A percentile compares a stretch with the other conserved stretches of the same genome.
Conservation (phyloP, 2,113 vertebrate species). For the Ictalurus punctatus region DNA sequence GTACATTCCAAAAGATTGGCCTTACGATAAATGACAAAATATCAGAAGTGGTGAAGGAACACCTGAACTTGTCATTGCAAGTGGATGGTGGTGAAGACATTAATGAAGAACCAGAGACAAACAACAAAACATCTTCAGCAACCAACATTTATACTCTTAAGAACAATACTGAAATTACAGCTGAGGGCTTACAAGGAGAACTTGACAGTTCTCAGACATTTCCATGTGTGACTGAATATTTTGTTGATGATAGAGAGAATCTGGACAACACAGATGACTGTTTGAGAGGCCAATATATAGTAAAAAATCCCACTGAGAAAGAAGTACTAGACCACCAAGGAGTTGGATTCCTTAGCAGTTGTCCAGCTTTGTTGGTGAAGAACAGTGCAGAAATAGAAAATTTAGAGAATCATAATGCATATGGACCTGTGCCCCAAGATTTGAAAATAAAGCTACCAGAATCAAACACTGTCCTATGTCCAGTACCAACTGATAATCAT, state of each 20-base stretch:
- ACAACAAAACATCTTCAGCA: background rate
- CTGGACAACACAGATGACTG: background rate
- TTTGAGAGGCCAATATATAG: background rate
- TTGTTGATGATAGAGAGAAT: background rate
- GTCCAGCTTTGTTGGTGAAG: background rate
- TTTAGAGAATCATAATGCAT: background rate
- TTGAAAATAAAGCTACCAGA: conserved; percentile 7
- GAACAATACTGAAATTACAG: background rate
- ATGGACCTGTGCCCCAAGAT: background rate
- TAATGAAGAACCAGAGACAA: background rate
- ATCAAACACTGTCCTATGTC: background rate
- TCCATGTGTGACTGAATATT: background rate
- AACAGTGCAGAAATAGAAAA: conserved; percentile 5
- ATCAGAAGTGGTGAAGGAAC: conserved; percentile 72
- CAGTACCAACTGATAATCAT: conserved; percentile 9
- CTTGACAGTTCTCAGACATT: background rate
- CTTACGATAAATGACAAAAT: conserved; percentile 72
- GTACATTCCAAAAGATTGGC: conserved; percentile 50
- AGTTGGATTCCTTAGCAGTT: background rate
- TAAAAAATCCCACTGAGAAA: background rate
- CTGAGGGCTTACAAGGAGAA: background rate
- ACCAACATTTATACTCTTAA: background rate
- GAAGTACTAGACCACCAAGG: conserved; percentile 5
- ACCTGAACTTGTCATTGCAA: conserved; percentile 55
- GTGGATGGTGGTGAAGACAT: conserved; percentile 21